Evolutionary conservation across 92 coral and sea anemone genomes (phyloP), one percentile per base, ranked within the genome.

Genomic region (Zoanthus gigantus): DNA sequence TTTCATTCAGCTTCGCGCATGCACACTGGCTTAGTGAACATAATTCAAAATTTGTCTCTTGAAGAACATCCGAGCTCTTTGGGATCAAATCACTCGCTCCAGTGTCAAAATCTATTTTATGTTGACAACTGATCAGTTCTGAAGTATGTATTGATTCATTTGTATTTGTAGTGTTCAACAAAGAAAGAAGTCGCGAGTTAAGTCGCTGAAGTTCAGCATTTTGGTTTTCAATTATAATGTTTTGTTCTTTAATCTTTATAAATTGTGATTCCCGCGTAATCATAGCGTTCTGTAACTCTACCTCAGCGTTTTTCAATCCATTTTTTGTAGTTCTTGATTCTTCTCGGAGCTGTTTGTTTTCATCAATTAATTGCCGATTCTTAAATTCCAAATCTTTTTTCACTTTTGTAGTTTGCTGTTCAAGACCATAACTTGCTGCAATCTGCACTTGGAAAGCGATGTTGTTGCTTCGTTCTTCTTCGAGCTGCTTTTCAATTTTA

Each of bases 351-450:
- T 45, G 77, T 44, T 45, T 47, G 28, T 73, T 73, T 73, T 73
- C 54, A 6, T 17, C 7, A 73, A 53, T 44, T 1, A 73, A 53
- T 23, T 73, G 77, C 16, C 44, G 56, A 73, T 45, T 45, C 3
- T 9, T 73, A 5, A 44, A 18, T 14, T 73, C 77, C 47, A 77
- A 77, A 77, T 42, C 30, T 34, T 17, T 57, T 45, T 57, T 78
- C 14, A n/a, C 0, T 15, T 78, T 65, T 42, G 28, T 46, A 57
- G 16, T 31, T 78, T 78, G 83, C 66, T 77, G 68, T n/a, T 56
- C 50, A 77, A 77, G 12, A 17, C 47, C 31, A 11, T 6, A 30
- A 42, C 46, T 56, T 57, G 47, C 8, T 54, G 9, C 30, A 29
- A 57, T 45, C 15, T 78, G 29, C 28, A 29, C 71, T 7, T 42